Evolutionary conservation across 1,140 invertebrate genomes (phyloP), one percentile per base, ranked within the genome.

Genomic region (Euborellia annulipes): DNA sequence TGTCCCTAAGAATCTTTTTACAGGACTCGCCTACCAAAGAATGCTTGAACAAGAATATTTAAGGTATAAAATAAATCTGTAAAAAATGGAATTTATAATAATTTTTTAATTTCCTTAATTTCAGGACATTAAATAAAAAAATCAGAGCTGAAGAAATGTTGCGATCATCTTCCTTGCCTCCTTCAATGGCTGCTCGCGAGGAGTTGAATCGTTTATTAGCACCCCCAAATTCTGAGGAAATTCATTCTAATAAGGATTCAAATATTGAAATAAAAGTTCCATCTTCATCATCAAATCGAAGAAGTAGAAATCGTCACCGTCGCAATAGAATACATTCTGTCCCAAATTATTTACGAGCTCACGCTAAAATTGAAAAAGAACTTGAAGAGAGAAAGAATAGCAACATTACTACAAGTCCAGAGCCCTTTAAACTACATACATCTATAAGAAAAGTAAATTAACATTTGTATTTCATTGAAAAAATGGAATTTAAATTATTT

Each of bases 21-120:
- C 72, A 19, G 77, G 76, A 51, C 76, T 77, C 45, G 67, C 79
- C 50, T 79, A 79, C 45, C 70, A 77, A 42, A 76, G 73, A 54
- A 77, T 76, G 66, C 65, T 75, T 36, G 76, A 80, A 55, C 75
- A 80, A 50, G 75, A 79, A 50, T 79, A 73, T 59, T 77, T 75
- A 54, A 71, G 76, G 77, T 79, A 54, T 8, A 56, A n/a, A n/a
- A n/a, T n/a, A n/a, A n/a, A n/a, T n/a, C n/a, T n/a, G n/a, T n/a
- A n/a, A n/a, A n/a, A n/a, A n/a, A n/a, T n/a, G n/a, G n/a, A n/a
- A n/a, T n/a, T n/a, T n/a, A n/a, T n/a, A n/a, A n/a, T n/a, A n/a
- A n/a, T n/a, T n/a, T n/a, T n/a, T n/a, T n/a, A n/a, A n/a, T n/a
- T n/a, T n/a, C n/a, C n/a, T n/a, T n/a, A n/a, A n/a, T n/a, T 43